A percentile compares a stretch with the other conserved stretches of the same genome.
Evolutionary conservation across 2,113 vertebrate genomes (phyloP).

Genomic region (Benitochromis conjunctus): DNA sequence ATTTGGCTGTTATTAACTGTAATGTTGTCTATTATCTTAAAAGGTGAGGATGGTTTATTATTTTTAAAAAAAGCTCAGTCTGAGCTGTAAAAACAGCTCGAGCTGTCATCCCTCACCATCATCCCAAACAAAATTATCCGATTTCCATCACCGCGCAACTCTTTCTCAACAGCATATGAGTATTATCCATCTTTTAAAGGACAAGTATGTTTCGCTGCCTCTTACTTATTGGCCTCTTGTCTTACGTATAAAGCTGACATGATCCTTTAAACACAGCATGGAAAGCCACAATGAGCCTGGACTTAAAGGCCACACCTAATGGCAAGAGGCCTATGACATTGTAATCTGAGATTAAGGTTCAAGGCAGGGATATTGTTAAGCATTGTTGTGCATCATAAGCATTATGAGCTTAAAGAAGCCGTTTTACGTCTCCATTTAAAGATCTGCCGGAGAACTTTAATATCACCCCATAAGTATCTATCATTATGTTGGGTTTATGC

Average conservation of each 20-base stretch:
- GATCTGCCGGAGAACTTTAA: background rate
- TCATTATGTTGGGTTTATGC: background rate
- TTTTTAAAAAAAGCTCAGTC: background rate
- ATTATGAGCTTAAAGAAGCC: constrained; percentile 17
- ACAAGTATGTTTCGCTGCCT: background rate
- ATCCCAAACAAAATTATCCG: constrained; percentile 15
- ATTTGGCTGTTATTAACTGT: background rate
- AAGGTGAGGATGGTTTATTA: background rate
- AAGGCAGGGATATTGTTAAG: background rate
- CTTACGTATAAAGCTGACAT: constrained; percentile 1
- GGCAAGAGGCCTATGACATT: constrained; percentile 25
- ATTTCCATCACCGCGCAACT: background rate
- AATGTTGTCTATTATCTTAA: background rate
- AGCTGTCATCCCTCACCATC: background rate
- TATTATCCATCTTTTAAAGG: background rate
- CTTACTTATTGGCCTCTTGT: constrained; percentile 17
- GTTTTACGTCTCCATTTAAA: constrained; percentile 29
- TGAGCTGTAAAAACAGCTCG: background rate
- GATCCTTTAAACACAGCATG: constrained; percentile 56
- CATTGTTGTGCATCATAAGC: constrained; percentile 6
- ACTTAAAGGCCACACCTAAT: constrained; percentile 44
- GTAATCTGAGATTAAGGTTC: constrained; percentile 7
- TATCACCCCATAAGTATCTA: background rate
- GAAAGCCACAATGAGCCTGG: constrained; percentile 18
- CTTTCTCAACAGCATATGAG: background rate